Base-by-base conservation (phyloP, 2,888 invertebrate species). In the Apotomis capreana region DNA sequence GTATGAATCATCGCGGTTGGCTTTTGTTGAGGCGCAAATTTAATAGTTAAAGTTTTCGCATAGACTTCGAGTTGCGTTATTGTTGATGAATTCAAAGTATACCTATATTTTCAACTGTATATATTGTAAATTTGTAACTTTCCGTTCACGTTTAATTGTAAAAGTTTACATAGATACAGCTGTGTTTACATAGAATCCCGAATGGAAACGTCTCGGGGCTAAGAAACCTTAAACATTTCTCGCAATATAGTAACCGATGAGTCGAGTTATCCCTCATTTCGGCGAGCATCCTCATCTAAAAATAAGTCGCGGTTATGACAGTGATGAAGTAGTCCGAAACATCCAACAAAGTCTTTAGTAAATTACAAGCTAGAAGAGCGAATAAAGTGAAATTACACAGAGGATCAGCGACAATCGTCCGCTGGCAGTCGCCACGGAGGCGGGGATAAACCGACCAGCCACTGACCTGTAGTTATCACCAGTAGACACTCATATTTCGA, bases 401-500 rank as follows among this genome's bases (percentile, higher is more conserved):
- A 70, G 67, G 57, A 71, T 71, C 57, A 46, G 26, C 44, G 57
- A 63, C 72, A 72, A 72, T 63, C 72, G 63, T 58, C 72, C 36
- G 44, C 26, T 44, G 37, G 58, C 68, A 72, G 15, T 58, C 57
- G n/a, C 64, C 71, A 55, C 46, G 26, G 58, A 49, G 10, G 57
- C 46, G 64, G 8, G 69, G 74, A 69, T 73, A 68, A 73, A 64
- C 51, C 58, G 58, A 44, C 44, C 65, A 57, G 73, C 76, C 74
- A 52, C 72, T 82, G 82, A 79, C 83, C 83, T 79, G 74, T 71
- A 76, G 79, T 78, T 88, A 87, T 88, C 86, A 81, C 75, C 49
- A 58, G 73, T 77, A 82, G 82, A 80, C 87, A 86, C 83, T 84
- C 86, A 81, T 82, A 83, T 83, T 83, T 81, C 76, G 78, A 77